Base-by-base conservation (phyloP, 2,113 vertebrate genomes). In the Epinephelus cyanopodus region DNA sequence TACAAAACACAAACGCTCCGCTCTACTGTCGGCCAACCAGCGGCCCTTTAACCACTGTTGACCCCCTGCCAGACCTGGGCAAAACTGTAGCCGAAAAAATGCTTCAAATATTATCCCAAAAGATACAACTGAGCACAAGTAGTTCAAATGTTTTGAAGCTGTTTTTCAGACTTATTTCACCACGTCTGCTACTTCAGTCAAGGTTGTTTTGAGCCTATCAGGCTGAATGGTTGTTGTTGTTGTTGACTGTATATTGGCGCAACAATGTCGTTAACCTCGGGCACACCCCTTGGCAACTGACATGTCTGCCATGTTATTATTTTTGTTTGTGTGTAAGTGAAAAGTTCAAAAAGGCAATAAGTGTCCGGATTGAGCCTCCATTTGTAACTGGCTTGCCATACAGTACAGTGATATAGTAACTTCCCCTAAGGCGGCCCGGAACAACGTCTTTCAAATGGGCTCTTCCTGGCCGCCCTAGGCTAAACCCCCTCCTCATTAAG, bases 341-440 rank as follows among this genome's bases (percentile, higher is more conserved):
- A 85, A 92, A 87, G 92, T 89, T 92, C 89, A 81, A 91, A 90
- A 94, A 95, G 93, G 94, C 92, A 92, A 92, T 93, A 93, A 92
- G 90, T 94, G 89, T 94, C 94, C 93, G 89, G 92, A 95, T 94
- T 94, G 93, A 94, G 90, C 94, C 86, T 94, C 91, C 92, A 93
- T 86, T 91, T 93, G 91, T 94, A 94, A 95, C 93, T 92, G 92
- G 91, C 93, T 94, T 95, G 91, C 94, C 92, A 94, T 96, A 96
- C 95, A 96, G 95, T 96, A 95, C 95, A 95, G 87, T 89, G 95
- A 96, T 96, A 95, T 94, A 93, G 82, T 89, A 92, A 90, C 86
- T 90, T 91, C 85, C 89, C 94, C 92, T 89, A 80, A 91, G 93
- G 91, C 83, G 85, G 91, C 90, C 89, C 60, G 79, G 90, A 93